phyloP scores from a whole-genome alignment of 2,888 invertebrate genomes.

The Chaetogeoica ovagalla region DNA sequence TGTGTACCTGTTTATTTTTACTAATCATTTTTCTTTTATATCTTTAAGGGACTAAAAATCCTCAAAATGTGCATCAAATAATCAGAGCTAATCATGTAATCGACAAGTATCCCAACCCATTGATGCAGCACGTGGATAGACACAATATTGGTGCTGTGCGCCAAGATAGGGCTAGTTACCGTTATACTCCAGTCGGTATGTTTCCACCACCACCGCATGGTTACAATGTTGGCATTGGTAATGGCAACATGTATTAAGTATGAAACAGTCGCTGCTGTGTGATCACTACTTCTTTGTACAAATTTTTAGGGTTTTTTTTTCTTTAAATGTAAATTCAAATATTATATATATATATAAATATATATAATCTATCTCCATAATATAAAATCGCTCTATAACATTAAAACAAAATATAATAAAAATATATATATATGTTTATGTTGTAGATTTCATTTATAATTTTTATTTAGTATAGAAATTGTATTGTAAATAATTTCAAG shows the following conservation, averaged over 20 bases:
- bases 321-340: constrained; percentile 48
- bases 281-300: constrained; percentile 24
- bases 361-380: constrained; percentile 21
- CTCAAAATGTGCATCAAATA: constrained; percentile 41
- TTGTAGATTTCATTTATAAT: constrained; percentile 43
- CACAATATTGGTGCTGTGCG: constrained; percentile 53
- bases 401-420: not conserved
- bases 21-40: constrained; percentile 4
- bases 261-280: not conserved
- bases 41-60: constrained; percentile 33
- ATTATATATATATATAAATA: constrained; percentile 25
- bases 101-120: constrained; percentile 39
- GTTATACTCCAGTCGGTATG: constrained; percentile 54
- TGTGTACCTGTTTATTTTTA: constrained; percentile 1
- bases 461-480: constrained; percentile 46
- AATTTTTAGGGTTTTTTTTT: constrained; percentile 50
- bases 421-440: not conserved
- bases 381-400: constrained; percentile 38
- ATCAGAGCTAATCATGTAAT: constrained; percentile 41
- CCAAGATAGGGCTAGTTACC: constrained; percentile 55
- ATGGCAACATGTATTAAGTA: constrained; percentile 44
- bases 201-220: constrained; percentile 35
- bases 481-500: constrained; percentile 51
- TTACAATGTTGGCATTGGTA: constrained; percentile 54
- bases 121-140: constrained; percentile 45